A percentile compares a stretch with the other conserved stretches of the same genome.
phyloP scores from a whole-genome alignment of 2,888 invertebrate genomes.

The Napeogenes inachia region DNA sequence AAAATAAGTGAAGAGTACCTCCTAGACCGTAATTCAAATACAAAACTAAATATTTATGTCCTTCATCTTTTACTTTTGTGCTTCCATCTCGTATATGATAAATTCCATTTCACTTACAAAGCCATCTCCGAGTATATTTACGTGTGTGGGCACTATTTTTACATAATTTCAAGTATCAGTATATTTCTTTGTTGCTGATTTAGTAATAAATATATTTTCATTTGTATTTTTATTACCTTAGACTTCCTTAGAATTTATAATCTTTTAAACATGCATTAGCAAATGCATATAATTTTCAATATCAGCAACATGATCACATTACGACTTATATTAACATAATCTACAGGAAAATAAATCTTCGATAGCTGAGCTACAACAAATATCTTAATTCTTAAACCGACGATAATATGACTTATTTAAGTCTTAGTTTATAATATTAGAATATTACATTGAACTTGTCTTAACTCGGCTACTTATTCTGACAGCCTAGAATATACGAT shows the following conservation, averaged over 20 bases:
- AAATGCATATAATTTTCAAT: conserved; percentile 21
- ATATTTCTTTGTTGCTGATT: conserved; percentile 25
- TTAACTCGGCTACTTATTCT: conserved; percentile 3
- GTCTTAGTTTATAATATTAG: conserved; percentile 2
- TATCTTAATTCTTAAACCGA: neutral
- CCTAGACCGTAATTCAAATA: conserved; percentile 51
- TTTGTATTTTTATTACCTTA: conserved; percentile 25
- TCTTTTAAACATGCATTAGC: conserved; percentile 23
- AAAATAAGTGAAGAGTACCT: conserved; percentile 54
- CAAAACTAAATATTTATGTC: conserved; percentile 57
- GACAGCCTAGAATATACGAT: conserved; percentile 3
- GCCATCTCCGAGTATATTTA: conserved; percentile 21
- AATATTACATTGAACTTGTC: neutral
- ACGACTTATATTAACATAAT: conserved; percentile 10
- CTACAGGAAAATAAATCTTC: conserved; percentile 14
- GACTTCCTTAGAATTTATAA: conserved; percentile 17
- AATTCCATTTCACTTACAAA: conserved; percentile 35
- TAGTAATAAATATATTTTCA: conserved; percentile 23
- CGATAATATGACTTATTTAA: conserved; percentile 1
- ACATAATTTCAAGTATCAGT: conserved; percentile 23
- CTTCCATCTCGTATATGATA: conserved; percentile 43
- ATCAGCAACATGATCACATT: conserved; percentile 12
- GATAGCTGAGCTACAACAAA: conserved; percentile 11
- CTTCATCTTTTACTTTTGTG: conserved; percentile 43
- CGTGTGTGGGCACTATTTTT: conserved; percentile 24